Base-by-base conservation (phyloP, 2,113 vertebrate species). In the Psittacus erithacus region DNA sequence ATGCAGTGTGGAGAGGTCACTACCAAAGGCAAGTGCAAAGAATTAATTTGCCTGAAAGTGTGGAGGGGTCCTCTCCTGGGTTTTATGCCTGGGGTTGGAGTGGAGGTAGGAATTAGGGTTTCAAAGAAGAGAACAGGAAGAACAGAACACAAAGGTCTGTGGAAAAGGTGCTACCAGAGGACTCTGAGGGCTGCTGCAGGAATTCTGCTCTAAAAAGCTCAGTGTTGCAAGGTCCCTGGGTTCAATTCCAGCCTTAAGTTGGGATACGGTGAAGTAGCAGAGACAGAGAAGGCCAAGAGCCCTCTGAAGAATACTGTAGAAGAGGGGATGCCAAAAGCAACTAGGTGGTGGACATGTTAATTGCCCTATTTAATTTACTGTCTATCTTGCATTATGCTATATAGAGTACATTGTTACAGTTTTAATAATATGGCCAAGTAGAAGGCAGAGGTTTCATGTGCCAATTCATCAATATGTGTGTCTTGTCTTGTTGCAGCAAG, bases 401-500 rank as follows among this genome's bases (percentile, higher is more conserved):
- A 17, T 57, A 2, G 10, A 55, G 50, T 84, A 9, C 1, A 1
- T 76, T 55, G 63, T 65, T 95, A 43, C 35, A 49, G 17, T 69
- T 95, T 86, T 75, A 89, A 67, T 86, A 46, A n/a, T 55, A 60
- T 20, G 73, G 57, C 77, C 79, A 47, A 71, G 33, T 31, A 68
- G 74, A 89, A 91, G 44, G 83, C 73, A 89, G 69, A 81, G 35
- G 18, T 81, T 75, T 83, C 47, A 10, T 38, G 80, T 71, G 90
- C 90, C 76, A 88, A 0, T 96, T 94, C 88, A 88, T 95, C 92
- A 78, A 86, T 96, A 88, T 71, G 50, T 90, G 57, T 92, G 79
- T 82, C 86, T 86, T 70, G 64, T 90, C 95, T 93, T 95, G 96
- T 94, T 93, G 69, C 59, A 93, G 75, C 92, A 92, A 63, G 93